Base-by-base conservation (phyloP, 2,113 vertebrate species). In the Gracilinanus agilis region DNA sequence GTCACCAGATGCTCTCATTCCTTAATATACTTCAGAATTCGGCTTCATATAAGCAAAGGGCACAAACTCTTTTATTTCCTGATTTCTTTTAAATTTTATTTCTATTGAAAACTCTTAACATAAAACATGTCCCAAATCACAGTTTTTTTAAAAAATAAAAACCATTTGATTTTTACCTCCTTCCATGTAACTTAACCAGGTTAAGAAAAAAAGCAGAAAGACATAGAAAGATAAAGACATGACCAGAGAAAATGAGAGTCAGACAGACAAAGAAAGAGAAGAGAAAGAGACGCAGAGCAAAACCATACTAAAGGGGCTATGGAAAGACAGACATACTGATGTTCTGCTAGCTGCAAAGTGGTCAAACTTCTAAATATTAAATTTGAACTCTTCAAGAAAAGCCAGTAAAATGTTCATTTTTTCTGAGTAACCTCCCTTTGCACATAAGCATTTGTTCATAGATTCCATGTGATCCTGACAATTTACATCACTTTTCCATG, bases 141-240 rank as follows among this genome's bases (percentile, higher is more conserved):
- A 40, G 40, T 83, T 5, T 7, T 40, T 40, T 75, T 40, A 40
- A 83, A 75, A 75, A n/a, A 75, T n/a, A n/a, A n/a, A 83, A 83
- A 40, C 12, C 34, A 83, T 1, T 8, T 83, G 8, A 8, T 75
- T 75, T 75, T n/a, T 55, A 16, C 27, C 12, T 75, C 34, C 61
- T 75, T 3, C 0, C 1, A 8, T 40, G 16, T 0, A 40, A 83
- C 9, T 58, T 34, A 13, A n/a, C 3, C 6, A 3, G n/a, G 29
- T n/a, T 16, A 11, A 27, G 25, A 27, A 27, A 58, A 3, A 27
- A 25, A 2, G 9, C 25, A 8, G 1, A 6, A 8, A 23, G 9
- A 24, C 5, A 56, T 8, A 27, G 9, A 58, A 11, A 58, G 56
- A 58, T 9, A 58, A 2, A 58, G 25, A 58, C 24, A 58, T 24